Conservation (phyloP, 2,797 vertebrate species). For the Pelochelys cantorii region DNA sequence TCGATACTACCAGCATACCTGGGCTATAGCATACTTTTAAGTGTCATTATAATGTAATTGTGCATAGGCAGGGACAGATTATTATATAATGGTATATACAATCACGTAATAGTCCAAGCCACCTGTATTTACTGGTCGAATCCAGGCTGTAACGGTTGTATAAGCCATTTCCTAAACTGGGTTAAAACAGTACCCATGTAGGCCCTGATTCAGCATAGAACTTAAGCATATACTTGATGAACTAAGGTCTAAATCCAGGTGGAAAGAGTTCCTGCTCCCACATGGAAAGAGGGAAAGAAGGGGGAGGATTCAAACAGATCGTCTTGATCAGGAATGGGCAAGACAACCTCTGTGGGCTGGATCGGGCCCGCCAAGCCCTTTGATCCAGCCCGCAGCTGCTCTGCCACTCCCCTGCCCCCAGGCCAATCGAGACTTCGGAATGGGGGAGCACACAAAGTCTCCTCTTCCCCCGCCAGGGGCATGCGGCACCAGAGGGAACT, state of each 20-base stretch:
- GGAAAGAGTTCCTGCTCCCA: neutral
- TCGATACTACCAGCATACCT: neutral
- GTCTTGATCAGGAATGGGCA: no score
- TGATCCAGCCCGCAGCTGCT: no score
- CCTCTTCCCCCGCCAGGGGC: no score
- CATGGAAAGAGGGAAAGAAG: neutral
- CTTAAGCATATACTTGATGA: neutral
- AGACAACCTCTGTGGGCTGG: no score
- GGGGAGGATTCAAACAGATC: neutral
- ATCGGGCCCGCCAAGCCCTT: no score
- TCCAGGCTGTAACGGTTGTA: neutral
- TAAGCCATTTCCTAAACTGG: neutral
- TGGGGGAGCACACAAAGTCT: no score
- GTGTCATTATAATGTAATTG: neutral
- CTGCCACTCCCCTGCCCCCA: no score
- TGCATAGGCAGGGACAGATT: neutral
- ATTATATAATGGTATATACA: neutral
- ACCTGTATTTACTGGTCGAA: neutral
- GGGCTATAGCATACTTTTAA: neutral
- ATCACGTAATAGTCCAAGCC: neutral
- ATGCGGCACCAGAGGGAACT: no score
- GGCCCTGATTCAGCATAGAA: neutral
- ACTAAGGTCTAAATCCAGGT: neutral
- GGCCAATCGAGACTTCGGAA: no score
- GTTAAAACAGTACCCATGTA: neutral